Evolutionary conservation across 1,140 invertebrate genomes (phyloP).

Genomic region (Bombus superbus): DNA sequence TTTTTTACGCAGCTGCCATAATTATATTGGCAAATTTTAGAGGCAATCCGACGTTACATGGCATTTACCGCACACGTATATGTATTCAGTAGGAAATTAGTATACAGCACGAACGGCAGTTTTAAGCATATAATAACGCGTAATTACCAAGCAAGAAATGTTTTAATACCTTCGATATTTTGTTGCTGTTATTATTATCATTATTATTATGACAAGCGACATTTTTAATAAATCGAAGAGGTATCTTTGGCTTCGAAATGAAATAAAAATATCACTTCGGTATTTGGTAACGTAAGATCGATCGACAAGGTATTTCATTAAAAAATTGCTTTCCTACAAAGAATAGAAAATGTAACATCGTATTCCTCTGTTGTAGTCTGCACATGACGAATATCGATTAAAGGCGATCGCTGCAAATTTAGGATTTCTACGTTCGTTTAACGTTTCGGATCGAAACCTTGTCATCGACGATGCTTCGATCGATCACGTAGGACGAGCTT

Average conservation of each 20-base stretch:
- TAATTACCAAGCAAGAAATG: neutral
- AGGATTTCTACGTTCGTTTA: neutral
- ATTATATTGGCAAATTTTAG: too few relatives aligned
- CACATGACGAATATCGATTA: neutral
- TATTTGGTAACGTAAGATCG: neutral
- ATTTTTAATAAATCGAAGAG: neutral
- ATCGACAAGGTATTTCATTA: neutral
- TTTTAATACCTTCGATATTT: too few relatives aligned
- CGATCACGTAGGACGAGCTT: conserved; percentile 22
- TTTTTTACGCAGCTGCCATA: too few relatives aligned
- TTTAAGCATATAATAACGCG: neutral
- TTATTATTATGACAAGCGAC: too few relatives aligned
- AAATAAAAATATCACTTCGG: neutral
- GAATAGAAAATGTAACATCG: neutral
- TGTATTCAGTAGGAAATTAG: neutral
- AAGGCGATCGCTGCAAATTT: neutral
- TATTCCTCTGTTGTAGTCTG: neutral
- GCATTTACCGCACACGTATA: too few relatives aligned
- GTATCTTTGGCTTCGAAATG: neutral
- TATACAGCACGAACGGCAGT: neutral
- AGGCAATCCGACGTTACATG: too few relatives aligned
- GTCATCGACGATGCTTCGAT: conserved; percentile 41
- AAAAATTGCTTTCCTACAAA: neutral
- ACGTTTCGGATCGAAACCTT: conserved; percentile 9
- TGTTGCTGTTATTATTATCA: too few relatives aligned